Percentiles rank a stretch among this genome's conserved stretches.
Evolutionary conservation across 2,888 invertebrate genomes (phyloP).

Genomic region (Lasioglossum vierecki): DNA sequence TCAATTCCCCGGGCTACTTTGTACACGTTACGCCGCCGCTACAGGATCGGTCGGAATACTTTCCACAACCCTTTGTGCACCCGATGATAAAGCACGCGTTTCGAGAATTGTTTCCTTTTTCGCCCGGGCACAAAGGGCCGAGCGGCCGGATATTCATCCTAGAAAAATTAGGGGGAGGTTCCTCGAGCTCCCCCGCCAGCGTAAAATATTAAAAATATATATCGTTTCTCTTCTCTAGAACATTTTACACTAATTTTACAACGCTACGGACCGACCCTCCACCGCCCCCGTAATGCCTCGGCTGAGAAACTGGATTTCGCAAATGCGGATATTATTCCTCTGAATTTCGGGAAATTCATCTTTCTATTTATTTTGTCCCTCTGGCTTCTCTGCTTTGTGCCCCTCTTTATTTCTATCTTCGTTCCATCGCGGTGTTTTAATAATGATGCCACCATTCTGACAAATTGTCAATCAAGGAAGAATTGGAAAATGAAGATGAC

Average conservation of each 20-base stretch:
- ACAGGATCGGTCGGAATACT: neutral
- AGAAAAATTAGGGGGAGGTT: slow-evolving; percentile 3
- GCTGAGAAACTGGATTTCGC: neutral
- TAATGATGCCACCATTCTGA: too few relatives aligned
- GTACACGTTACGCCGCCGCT: neutral
- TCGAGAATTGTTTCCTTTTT: slow-evolving; percentile 7
- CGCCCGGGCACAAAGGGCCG: neutral
- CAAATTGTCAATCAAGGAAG: too few relatives aligned
- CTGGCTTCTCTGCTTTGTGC: neutral
- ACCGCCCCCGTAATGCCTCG: neutral
- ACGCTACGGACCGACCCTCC: neutral
- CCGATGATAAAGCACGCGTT: neutral
- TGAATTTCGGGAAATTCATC: neutral
- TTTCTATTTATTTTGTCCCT: neutral
- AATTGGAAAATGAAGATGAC: neutral
- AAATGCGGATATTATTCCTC: neutral
- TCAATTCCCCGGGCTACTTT: slow-evolving; percentile 27
- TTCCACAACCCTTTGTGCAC: neutral
- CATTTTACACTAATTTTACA: slow-evolving; percentile 4
- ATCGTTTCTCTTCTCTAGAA: neutral
- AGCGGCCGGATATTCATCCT: slow-evolving; percentile 6
- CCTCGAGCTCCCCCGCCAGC: neutral
- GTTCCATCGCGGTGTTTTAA: neutral
- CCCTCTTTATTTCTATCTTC: neutral
- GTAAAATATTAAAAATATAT: slow-evolving; percentile 9